These are phyloP conservation scores for Anneissia japonica DNA, from an alignment of 35 echinoderm and acorn worm genomes.

Conservation along the genomic window DNA sequence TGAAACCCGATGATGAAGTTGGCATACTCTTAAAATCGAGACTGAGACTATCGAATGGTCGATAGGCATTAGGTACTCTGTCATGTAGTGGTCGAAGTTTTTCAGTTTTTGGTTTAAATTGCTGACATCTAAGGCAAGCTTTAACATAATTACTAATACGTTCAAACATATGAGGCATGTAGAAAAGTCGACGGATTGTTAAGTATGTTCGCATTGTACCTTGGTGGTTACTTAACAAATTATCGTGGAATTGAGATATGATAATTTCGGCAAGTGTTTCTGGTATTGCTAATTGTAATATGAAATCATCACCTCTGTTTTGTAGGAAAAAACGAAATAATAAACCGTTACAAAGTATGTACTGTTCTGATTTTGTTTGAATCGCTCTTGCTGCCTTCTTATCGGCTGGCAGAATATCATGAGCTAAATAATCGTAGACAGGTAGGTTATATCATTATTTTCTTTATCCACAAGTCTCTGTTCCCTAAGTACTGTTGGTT, in stretches of 20 bases:
- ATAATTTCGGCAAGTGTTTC: conserved; percentile 19
- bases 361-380: conserved; percentile 27
- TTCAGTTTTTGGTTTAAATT: conserved; percentile 43
- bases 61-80: conserved; percentile 23
- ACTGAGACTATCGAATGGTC: conserved; percentile 24
- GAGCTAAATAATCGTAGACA: background rate
- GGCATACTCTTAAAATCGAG: conserved; percentile 52
- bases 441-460: too few relatives aligned
- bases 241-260: conserved; percentile 33
- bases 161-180: conserved; percentile 27
- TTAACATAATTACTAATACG: conserved; percentile 28
- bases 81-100: conserved; percentile 15
- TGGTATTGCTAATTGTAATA: conserved; percentile 36
- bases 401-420: conserved; percentile 30
- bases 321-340: conserved; percentile 20
- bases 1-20: conserved; percentile 15
- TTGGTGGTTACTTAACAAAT: conserved; percentile 39
- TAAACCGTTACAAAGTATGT: conserved; percentile 44
- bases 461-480: too few relatives aligned
- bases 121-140: conserved; percentile 32
- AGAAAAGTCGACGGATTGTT: conserved; percentile 12
- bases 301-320: conserved; percentile 10
- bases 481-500: too few relatives aligned
- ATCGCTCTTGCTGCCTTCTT: conserved; percentile 31
- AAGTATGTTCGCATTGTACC: conserved; percentile 40